Percentiles rank a stretch among this genome's conserved stretches.
Evolutionary conservation across 2,113 vertebrate genomes (phyloP).

Genomic region (Neogobius melanostomus): DNA sequence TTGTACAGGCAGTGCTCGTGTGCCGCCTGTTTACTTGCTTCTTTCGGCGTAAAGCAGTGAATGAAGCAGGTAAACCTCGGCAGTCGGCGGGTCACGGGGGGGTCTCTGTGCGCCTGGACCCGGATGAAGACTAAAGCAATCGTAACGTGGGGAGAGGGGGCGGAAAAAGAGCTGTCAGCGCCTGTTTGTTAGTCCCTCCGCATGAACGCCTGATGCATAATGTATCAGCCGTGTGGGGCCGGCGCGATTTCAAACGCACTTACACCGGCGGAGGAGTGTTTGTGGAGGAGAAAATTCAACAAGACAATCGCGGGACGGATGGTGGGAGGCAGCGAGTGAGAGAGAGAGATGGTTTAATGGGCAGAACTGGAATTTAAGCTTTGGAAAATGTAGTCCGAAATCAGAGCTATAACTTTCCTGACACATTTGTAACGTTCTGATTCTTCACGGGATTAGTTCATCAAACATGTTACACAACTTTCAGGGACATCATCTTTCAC

Average conservation of each 20-base stretch:
- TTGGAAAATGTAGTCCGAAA: background rate
- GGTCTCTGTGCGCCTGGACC: slow-evolving; percentile 9
- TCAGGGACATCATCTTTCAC: too few species aligned
- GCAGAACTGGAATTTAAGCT: background rate
- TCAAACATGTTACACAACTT: too few species aligned
- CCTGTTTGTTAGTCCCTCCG: slow-evolving; percentile 43
- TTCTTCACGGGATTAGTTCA: too few species aligned
- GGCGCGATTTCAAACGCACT: slow-evolving; percentile 23
- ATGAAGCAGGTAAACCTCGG: background rate
- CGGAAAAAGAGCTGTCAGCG: slow-evolving; percentile 29
- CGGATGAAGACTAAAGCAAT: slow-evolving; percentile 5
- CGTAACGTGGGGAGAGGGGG: background rate
- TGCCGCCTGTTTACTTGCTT: background rate
- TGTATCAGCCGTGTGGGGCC: slow-evolving; percentile 49
- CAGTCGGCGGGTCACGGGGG: background rate
- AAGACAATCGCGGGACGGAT: background rate
- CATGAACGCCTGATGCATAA: slow-evolving; percentile 51
- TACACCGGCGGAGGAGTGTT: background rate
- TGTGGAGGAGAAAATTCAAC: slow-evolving; percentile 2
- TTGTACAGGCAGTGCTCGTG: slow-evolving; percentile 45
- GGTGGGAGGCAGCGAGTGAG: slow-evolving; percentile 1
- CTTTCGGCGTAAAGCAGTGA: too few species aligned
- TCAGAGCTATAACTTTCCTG: too few species aligned
- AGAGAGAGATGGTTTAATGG: background rate
- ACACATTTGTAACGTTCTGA: too few species aligned